Conservation (phyloP, 2,113 vertebrate species). For the Ceuthmochares aereus region DNA sequence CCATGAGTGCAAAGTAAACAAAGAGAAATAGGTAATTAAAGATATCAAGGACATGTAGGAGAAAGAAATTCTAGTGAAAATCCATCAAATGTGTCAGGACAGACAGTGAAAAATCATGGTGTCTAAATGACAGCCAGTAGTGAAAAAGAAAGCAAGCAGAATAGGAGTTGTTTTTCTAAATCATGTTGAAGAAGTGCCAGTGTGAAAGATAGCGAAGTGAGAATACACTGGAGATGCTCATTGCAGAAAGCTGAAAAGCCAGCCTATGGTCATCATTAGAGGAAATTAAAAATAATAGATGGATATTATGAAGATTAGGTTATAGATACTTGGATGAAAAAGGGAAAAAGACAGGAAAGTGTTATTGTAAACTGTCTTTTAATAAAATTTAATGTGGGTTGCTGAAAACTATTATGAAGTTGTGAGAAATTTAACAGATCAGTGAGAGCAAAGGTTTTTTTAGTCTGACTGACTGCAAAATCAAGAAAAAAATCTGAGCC, state of each 20-base stretch:
- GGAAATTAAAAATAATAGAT: not conserved
- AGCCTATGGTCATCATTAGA: not conserved
- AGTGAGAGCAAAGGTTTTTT: not conserved
- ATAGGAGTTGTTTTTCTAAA: not conserved
- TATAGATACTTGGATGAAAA: not conserved
- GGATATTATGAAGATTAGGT: not conserved
- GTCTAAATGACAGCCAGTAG: not conserved
- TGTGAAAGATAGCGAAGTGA: not conserved
- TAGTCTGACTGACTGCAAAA: not conserved
- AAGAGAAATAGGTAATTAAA: conserved; percentile 55
- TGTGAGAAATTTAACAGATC: not conserved
- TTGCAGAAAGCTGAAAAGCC: not conserved
- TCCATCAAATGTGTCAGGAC: conserved; percentile 15
- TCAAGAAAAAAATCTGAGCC: not conserved
- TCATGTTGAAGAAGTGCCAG: not conserved
- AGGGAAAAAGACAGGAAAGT: not conserved
- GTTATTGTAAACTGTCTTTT: not conserved
- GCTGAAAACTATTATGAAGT: not conserved
- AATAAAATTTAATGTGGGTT: not conserved
- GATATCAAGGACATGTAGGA: conserved; percentile 29
- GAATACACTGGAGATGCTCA: not conserved
- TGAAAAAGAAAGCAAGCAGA: not conserved
- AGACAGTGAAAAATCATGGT: conserved; percentile 24
- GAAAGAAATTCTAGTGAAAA: conserved; percentile 4
- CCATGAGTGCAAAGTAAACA: conserved; percentile 17